Evolutionary conservation across 2,113 vertebrate genomes (phyloP).

Genomic region (Prolemur simus): DNA sequence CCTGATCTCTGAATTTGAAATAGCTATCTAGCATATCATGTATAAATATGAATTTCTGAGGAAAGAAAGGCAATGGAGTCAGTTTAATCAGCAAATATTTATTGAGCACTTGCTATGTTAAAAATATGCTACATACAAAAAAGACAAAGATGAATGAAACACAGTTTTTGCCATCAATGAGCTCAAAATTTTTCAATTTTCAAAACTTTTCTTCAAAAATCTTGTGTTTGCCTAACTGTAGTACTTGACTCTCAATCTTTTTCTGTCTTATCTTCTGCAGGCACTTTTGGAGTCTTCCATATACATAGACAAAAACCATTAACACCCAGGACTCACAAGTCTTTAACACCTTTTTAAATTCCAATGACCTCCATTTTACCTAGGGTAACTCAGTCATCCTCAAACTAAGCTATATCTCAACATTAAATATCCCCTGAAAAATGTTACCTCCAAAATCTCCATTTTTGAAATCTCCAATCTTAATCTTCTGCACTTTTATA

Average conservation of each 20-base stretch:
- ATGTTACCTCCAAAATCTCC: not conserved
- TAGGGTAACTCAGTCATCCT: not conserved
- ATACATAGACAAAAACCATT: not conserved
- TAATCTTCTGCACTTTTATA: not conserved
- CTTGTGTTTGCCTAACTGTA: not conserved
- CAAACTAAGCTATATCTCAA: not conserved
- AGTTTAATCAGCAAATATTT: not conserved
- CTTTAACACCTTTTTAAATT: not conserved
- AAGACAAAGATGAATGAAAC: not conserved
- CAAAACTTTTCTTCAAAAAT: not conserved
- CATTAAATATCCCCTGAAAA: not conserved
- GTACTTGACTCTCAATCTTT: not conserved
- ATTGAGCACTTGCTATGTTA: not conserved
- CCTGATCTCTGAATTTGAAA: not conserved
- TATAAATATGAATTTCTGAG: not conserved
- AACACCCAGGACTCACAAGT: not conserved
- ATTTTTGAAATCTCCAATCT: not conserved
- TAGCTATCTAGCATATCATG: not conserved
- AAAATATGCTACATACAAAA: not conserved
- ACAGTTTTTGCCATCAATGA: not conserved
- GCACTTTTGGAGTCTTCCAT: not conserved
- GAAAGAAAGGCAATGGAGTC: not conserved
- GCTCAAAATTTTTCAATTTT: not conserved
- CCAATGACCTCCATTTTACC: not conserved
- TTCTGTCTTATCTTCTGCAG: not conserved